phyloP scores from a whole-genome alignment of 1,140 invertebrate genomes.

The Trinorchestia longiramus region DNA sequence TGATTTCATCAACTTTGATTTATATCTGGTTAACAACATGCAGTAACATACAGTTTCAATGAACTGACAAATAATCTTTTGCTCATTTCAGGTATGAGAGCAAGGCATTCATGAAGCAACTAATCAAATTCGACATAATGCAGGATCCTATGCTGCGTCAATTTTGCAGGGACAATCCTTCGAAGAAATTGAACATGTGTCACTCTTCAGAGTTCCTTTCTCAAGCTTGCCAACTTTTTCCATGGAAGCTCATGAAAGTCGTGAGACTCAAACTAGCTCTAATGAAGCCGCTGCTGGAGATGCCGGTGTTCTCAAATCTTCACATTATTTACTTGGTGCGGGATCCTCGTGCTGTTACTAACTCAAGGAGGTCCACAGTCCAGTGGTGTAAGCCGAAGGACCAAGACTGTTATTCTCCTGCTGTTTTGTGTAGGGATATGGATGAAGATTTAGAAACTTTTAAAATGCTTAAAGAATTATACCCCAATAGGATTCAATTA shows the following conservation, averaged over 20 bases:
- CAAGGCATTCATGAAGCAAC: conserved; percentile 59
- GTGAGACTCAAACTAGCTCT: conserved; percentile 81
- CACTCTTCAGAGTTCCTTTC: conserved; percentile 64
- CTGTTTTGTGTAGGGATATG: conserved; percentile 83
- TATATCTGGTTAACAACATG: too few relatives aligned
- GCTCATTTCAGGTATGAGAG: conserved; percentile 73
- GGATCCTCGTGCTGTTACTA: conserved; percentile 87
- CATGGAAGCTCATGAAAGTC: conserved; percentile 89
- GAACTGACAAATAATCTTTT: neutral
- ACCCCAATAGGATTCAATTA: conserved; percentile 81
- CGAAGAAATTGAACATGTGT: conserved; percentile 60
- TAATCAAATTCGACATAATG: conserved; percentile 51
- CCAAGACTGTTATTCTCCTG: conserved; percentile 83
- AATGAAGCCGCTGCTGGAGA: conserved; percentile 79
- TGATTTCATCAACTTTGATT: too few relatives aligned
- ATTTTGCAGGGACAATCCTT: conserved; percentile 60
- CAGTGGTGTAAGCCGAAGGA: conserved; percentile 81
- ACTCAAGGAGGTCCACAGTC: conserved; percentile 76
- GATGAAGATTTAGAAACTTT: conserved; percentile 84
- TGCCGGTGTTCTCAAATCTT: conserved; percentile 77
- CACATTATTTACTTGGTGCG: conserved; percentile 83
- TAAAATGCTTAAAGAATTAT: conserved; percentile 76
- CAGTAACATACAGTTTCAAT: too few relatives aligned
- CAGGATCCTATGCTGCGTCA: conserved; percentile 60
- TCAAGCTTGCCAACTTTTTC: conserved; percentile 80